Evolutionary conservation across 1,140 invertebrate species (phyloP), one percentile per base, ranked within the genome.

Genomic region (Apocrypta bakeri): DNA sequence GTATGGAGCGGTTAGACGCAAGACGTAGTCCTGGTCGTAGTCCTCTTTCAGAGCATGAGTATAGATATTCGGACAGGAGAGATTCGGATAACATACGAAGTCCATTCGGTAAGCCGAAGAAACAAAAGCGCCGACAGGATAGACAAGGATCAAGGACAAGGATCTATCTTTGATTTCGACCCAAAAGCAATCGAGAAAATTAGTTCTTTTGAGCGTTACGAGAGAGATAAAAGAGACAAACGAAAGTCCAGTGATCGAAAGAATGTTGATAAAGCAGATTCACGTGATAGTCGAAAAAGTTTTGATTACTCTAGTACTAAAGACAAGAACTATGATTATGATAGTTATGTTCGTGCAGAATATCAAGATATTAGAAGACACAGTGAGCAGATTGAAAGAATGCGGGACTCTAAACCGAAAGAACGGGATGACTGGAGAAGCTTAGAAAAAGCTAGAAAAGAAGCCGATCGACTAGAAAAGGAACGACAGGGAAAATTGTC

Each of bases 401-500:
- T 77, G 9, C 86, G 84, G 61, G 90, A 92, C 76, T 88, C 89
- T 0, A 90, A 87, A 56, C 89, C 89, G 4, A 84, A 86, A 4
- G 90, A 92, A 79, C 86, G 90, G 73, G 90, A 92, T 73, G 90
- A 92, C 40, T 92, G 90, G 90, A 88, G 86, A 40, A 91, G 90
- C 25, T 85, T 92, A 40, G 91, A 92, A 37, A 89, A 88, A 68
- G 90, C 90, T 7, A 83, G 90, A 6, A 91, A 90, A 75, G 89
- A 90, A 21, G 84, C 88, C n/a, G 91, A 91, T 76, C 88, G 88
- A 24, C 85, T 90, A 0, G 91, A 92, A 27, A 85, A 88, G 27
- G 90, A 92, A 75, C 84, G 88, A 1, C 88, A 90, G 61, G 64
- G 81, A 1, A 90, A 82, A 79, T 40, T 91, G 12, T 90, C 87